A percentile compares a stretch with the other conserved stretches of the same genome.
Evolutionary conservation across 2,113 vertebrate genomes (phyloP).

Genomic region (Colinus virginianus): DNA sequence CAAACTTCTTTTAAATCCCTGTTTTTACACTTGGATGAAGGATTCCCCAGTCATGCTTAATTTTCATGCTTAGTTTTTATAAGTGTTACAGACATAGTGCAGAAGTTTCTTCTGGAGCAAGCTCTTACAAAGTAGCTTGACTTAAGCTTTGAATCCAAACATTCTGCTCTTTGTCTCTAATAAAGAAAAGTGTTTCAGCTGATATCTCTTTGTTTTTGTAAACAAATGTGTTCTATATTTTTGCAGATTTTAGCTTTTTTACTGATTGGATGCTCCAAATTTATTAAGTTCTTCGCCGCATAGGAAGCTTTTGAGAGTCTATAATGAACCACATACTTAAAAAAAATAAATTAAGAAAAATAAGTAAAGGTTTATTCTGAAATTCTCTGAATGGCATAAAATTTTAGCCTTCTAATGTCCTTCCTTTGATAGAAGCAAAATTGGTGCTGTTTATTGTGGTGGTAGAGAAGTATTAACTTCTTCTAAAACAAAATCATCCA

Average conservation of each 20-base stretch:
- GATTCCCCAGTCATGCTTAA: constrained; percentile 47
- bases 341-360: constrained; percentile 10
- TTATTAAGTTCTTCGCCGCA: constrained; percentile 68
- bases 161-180: constrained; percentile 76
- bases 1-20: neutral
- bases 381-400: constrained; percentile 73
- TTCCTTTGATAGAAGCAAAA: constrained; percentile 79
- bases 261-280: constrained; percentile 81
- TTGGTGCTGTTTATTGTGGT: constrained; percentile 77
- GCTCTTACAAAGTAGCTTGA: constrained; percentile 74
- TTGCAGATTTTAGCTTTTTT: constrained; percentile 84
- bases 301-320: constrained; percentile 74
- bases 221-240: constrained; percentile 82
- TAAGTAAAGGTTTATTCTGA: constrained; percentile 70
- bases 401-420: constrained; percentile 77
- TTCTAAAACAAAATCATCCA: constrained; percentile 86
- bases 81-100: constrained; percentile 74
- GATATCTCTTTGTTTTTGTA: constrained; percentile 81
- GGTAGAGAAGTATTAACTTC: constrained; percentile 81
- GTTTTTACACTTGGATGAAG: constrained; percentile 64
- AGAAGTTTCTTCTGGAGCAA: constrained; percentile 69
- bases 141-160: constrained; percentile 74
- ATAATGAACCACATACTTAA: constrained; percentile 44
- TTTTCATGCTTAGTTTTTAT: constrained; percentile 68
- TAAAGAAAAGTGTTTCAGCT: constrained; percentile 68